Base-by-base conservation (phyloP, 2,797 vertebrate species). In the Helostoma temminkii region DNA sequence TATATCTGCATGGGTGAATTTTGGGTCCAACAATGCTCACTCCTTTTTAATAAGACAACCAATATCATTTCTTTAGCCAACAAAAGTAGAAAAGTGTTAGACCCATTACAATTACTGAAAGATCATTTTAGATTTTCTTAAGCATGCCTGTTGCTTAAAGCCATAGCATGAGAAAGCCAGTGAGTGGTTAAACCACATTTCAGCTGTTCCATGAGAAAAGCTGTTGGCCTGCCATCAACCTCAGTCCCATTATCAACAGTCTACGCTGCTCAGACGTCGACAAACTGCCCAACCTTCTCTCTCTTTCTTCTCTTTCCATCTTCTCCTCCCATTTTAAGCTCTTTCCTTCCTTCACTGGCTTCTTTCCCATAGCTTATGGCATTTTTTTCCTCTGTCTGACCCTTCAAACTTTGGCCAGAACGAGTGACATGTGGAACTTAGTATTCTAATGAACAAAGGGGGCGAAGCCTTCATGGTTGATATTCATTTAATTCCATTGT, bases 161-260 rank as follows among this genome's bases (percentile, higher is more conserved):
- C 48, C 59, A 34, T 26, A 60, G 74, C 55, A 74, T 70, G 75
- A 76, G 67, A 78, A 68, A 61, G 73, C 69, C 74, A 84, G 58
- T 8, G 52, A 81, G 82, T 37, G 80, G 86, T 81, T 86, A 46
- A 73, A 83, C 86, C 87, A 66, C 84, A 85, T 78, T 85, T 90
- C 76, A 88, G 76, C 83, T 85, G 84, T 76, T 85, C 71, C 74
- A 85, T 82, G 80, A 83, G 87, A 84, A 76, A 83, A 86, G 77
- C 77, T 83, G 84, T 81, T 66, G 43, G 63, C 49, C 78, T 80
- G 84, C 86, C 85, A 88, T 82, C 81, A 82, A 81, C 79, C 88
- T 86, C 86, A 76, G 87, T 76, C 81, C 79, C 76, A 82, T 77
- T 88, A 89, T 88, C 83, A 85, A 80, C 81, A 71, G 76, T 72